Evolutionary conservation across 1,140 invertebrate genomes (phyloP), one percentile per base, ranked within the genome.

Genomic region (Luehdorfia chinensis): DNA sequence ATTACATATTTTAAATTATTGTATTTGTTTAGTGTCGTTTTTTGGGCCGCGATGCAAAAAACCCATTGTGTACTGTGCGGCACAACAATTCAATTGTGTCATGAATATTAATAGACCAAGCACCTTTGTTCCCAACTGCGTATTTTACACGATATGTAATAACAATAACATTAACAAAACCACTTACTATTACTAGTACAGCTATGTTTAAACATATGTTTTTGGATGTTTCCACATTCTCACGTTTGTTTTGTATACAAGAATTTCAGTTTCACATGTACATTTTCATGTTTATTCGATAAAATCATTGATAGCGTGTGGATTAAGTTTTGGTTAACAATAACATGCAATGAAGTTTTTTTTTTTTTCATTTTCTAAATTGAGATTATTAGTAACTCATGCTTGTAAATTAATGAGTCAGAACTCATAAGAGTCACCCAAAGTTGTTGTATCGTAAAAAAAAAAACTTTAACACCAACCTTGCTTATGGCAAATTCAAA

Each of bases 61-160:
- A n/a, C n/a, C n/a, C n/a, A n/a, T 21, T 21, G 19, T 21, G 19
- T 39, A 32, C 18, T n/a, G 21, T 41, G 19, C 36, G 33, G 36
- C 36, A 48, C 18, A 39, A 43, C 18, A 28, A 47, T 33, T 9
- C 49, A 73, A 69, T 39, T 61, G 59, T 76, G 65, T 73, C 73
- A 75, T 48, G 50, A 55, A 51, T 67, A 73, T 67, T 66, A 63
- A 75, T 71, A 69, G 55, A 55, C 13, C 30, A 27, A 30, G 16
- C 19, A 25, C 28, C 51, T 58, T 63, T 48, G 58, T 55, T 51
- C 52, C 33, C 48, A 65, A 57, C 59, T 72, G 66, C 47, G 55
- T 45, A 64, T 60, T 64, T 54, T 49, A 36, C 19, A 49, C 41
- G 23, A 12, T 21, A 46, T 44, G 14, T 34, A 51, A 25, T 34